These are phyloP conservation scores for Myotis davidii DNA, from an alignment of 2,113 vertebrate species.

Conservation along the genomic window DNA sequence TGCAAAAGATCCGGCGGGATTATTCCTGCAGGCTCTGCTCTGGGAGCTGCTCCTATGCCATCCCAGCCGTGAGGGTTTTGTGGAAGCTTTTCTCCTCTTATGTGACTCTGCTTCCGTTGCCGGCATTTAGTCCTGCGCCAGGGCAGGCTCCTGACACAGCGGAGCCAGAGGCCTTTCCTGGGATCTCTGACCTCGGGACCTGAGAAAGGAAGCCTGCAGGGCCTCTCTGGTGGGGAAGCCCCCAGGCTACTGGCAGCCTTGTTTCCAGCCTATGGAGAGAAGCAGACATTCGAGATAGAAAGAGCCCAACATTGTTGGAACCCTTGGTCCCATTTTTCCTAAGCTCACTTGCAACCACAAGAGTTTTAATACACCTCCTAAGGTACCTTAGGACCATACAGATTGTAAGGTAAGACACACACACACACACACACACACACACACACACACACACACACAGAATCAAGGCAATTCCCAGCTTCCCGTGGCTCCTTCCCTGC, in stretches of 20 bases:
- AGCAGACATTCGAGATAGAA: neutral
- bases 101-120: neutral
- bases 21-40: neutral
- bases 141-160: neutral
- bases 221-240: neutral
- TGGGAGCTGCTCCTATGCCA: neutral
- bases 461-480: neutral
- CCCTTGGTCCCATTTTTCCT: neutral
- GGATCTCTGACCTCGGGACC: neutral
- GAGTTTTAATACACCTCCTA: neutral
- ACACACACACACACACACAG: neutral
- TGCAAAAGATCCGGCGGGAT: neutral
- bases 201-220: neutral
- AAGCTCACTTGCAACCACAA: neutral
- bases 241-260: neutral
- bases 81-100: neutral
- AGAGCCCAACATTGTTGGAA: neutral
- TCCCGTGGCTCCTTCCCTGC: neutral
- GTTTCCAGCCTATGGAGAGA: neutral
- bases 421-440: neutral
- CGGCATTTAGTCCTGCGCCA: neutral
- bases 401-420: neutral
- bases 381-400: neutral
- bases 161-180: neutral
- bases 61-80: neutral